phyloP scores from a whole-genome alignment of 2,888 invertebrate genomes.

The Hoplodrina ambigua region DNA sequence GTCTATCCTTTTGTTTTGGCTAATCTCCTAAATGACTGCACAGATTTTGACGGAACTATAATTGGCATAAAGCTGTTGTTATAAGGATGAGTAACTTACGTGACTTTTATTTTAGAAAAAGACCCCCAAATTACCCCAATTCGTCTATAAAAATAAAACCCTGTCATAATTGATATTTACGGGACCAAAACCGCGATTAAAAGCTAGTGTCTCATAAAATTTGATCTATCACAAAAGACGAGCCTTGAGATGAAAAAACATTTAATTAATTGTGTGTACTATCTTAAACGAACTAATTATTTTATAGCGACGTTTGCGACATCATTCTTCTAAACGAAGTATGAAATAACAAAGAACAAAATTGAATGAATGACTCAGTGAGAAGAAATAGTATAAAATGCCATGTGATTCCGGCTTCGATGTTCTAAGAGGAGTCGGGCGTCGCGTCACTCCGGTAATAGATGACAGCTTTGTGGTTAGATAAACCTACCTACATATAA shows the following conservation, averaged over 20 bases:
- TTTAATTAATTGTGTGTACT: slow-evolving; percentile 13
- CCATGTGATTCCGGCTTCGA: slow-evolving; percentile 10
- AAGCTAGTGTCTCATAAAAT: background rate
- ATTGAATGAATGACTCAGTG: slow-evolving; percentile 40
- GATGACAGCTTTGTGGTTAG: background rate
- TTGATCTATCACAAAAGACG: background rate
- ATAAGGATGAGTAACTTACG: too few relatives aligned
- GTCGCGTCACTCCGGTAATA: slow-evolving; percentile 1
- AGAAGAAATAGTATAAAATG: slow-evolving; percentile 15
- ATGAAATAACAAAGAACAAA: slow-evolving; percentile 23
- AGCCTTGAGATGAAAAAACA: background rate
- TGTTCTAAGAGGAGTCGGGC: background rate
- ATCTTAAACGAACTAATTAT: slow-evolving; percentile 40
- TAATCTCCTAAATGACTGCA: too few relatives aligned
- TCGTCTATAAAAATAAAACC: too few relatives aligned
- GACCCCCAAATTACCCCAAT: too few relatives aligned
- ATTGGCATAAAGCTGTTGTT: too few relatives aligned
- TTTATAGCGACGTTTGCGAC: slow-evolving; percentile 27
- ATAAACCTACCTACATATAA: background rate
- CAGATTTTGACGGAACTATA: too few relatives aligned
- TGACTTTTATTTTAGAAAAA: too few relatives aligned
- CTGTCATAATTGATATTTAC: too few relatives aligned
- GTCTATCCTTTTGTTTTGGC: too few relatives aligned
- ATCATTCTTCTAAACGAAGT: slow-evolving; percentile 20
- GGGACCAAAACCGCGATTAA: too few relatives aligned